A percentile compares a stretch with the other conserved stretches of the same genome.
Conservation (phyloP, 2,797 vertebrate genomes). For the Sebastes wilsoni region DNA sequence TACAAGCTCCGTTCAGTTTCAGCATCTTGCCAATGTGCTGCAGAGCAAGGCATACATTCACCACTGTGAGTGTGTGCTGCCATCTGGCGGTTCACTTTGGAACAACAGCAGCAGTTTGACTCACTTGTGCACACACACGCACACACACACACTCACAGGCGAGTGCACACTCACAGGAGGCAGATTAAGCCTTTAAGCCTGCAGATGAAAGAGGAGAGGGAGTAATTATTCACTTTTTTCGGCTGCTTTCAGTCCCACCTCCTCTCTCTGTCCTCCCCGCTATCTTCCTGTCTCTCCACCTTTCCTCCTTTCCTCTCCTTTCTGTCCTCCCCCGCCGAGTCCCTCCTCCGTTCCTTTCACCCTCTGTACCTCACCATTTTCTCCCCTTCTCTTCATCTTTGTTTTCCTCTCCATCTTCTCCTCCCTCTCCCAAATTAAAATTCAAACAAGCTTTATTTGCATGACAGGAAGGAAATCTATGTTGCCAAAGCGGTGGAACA, state of each 20-base stretch:
- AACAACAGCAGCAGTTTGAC: not conserved
- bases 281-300: not conserved
- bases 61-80: slow-evolving; percentile 41
- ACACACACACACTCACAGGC: slow-evolving; percentile 10
- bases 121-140: not conserved
- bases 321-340: not conserved
- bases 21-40: not conserved
- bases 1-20: not conserved
- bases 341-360: not conserved
- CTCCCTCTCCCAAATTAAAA: slow-evolving; percentile 19
- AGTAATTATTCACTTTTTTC: slow-evolving; percentile 57
- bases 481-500: not conserved
- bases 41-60: slow-evolving; percentile 8
- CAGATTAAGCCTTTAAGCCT: slow-evolving; percentile 70
- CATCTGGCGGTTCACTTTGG: slow-evolving; percentile 34
- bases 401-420: slow-evolving; percentile 1
- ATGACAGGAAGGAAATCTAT: slow-evolving; percentile 6
- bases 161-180: slow-evolving; percentile 33
- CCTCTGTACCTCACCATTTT: not conserved
- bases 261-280: not conserved
- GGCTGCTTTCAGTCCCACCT: slow-evolving; percentile 20
- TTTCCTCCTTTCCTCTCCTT: not conserved
- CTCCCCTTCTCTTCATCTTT: slow-evolving; percentile 4
- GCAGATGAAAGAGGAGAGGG: slow-evolving; percentile 62
- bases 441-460: slow-evolving; percentile 29